A percentile compares a stretch with the other conserved stretches of the same genome.
phyloP scores from a whole-genome alignment of 64 coral and sea anemone genomes.

The Stichodactyla mertensii region DNA sequence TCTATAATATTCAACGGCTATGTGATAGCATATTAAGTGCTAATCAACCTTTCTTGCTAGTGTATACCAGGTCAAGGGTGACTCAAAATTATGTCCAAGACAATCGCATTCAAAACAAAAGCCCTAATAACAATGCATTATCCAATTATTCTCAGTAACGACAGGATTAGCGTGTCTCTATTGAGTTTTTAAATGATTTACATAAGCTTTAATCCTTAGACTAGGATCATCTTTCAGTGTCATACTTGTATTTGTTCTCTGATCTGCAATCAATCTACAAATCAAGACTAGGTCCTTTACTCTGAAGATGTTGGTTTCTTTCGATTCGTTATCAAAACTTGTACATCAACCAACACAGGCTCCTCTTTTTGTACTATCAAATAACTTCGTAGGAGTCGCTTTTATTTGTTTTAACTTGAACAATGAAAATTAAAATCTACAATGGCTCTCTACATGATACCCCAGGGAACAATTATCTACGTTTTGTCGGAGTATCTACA shows the following conservation, averaged over 20 bases:
- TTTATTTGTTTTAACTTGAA: neutral
- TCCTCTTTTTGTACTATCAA: neutral
- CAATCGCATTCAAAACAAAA: constrained; percentile 4
- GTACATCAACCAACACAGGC: neutral
- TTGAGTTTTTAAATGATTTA: constrained; percentile 30
- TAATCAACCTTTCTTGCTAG: neutral
- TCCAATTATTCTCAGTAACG: constrained; percentile 11
- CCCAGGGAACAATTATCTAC: no score
- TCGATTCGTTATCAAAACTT: neutral
- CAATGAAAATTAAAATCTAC: neutral
- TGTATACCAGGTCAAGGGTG: neutral
- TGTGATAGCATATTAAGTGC: neutral
- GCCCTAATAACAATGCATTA: constrained; percentile 12
- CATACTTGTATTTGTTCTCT: neutral
- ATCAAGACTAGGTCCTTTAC: neutral
- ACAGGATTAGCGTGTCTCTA: constrained; percentile 10
- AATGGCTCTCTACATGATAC: no score
- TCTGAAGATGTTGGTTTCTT: neutral
- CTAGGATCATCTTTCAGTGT: neutral
- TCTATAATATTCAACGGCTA: neutral
- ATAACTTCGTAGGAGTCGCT: neutral
- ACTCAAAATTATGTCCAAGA: neutral
- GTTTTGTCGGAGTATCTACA: no score
- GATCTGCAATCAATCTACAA: neutral
- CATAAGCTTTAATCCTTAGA: constrained; percentile 4